Evolutionary conservation across 2,888 invertebrate species (phyloP), one percentile per base, ranked within the genome.

Genomic region (Siphlonurus alternatus): DNA sequence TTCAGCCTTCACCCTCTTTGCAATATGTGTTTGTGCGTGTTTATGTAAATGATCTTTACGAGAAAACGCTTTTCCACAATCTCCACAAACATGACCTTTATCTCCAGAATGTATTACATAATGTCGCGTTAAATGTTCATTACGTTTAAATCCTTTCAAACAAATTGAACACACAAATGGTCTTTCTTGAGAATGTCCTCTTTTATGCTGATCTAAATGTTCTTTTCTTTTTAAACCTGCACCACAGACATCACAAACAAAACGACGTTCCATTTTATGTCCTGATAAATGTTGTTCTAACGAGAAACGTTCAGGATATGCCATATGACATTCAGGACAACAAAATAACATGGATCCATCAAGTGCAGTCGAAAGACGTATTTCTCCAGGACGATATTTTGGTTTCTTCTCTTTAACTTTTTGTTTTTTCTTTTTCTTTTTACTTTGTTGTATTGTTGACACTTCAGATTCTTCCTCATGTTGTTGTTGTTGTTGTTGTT

Each of bases 51-150:
- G 79, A 70, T 79, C 79, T 66, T 78, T 78, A 3, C 79, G 73
- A 20, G 77, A 78, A 67, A 80, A 80, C 0, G 77, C 76, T 66
- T 79, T 79, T 18, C 76, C 75, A 68, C 80, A 80, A 25, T 77
- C 75, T 5, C 71, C 71, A 66, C 80, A 79, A 1, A 71, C 71
- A 67, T 77, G 78, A 61, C 77, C 78, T 67, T 79, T 80, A 67
- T 77, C 77, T 1, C 79, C 79, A 0, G 79, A 78, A 67, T 80
- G 80, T 64, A 79, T 79, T 2, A 78, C 76, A 64, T 75, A 76
- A 69, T 80, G 80, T 61, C 80, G 75, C 0, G 79, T 77, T n/a
- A 80, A 72, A 68, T 80, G 79, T 66, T 80, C 80, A 67, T 79
- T 79, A 53, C 80, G 73, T 66, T 79, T 78, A 68, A 79, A 79